Conservation (phyloP, 2,797 vertebrate genomes). For the Amblyraja radiata region DNA sequence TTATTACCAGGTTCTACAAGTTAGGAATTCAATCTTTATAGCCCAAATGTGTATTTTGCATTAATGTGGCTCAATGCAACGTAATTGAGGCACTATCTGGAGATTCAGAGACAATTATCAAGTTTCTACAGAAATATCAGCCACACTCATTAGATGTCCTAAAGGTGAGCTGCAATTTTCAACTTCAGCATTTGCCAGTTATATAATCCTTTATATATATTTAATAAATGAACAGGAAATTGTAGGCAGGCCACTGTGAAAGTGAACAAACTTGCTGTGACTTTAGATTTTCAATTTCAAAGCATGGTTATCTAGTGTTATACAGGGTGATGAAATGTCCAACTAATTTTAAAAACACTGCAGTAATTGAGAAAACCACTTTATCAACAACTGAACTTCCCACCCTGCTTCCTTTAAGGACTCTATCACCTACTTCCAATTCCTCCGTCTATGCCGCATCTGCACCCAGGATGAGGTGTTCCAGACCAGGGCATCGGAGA, state of each 20-base stretch:
- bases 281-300: neutral
- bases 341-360: neutral
- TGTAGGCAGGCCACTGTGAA: neutral
- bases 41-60: neutral
- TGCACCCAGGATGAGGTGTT: too few relatives aligned
- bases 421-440: too few relatives aligned
- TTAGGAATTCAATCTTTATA: neutral
- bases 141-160: neutral
- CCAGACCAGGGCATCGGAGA: too few relatives aligned
- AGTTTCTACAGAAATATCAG: neutral
- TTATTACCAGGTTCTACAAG: neutral
- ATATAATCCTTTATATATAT: neutral
- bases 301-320: neutral
- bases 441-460: too few relatives aligned
- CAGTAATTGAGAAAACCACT: neutral
- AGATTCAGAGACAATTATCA: neutral
- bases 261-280: neutral
- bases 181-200: neutral
- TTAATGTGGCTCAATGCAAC: neutral
- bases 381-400: neutral
- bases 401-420: too few relatives aligned
- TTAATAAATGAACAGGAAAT: slow-evolving; percentile 16
- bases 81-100: too few relatives aligned
- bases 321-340: neutral
- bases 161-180: neutral